Evolutionary conservation across 2,113 vertebrate species (phyloP), one percentile per base, ranked within the genome.

Genomic region (Hemibagrus wyckioides): DNA sequence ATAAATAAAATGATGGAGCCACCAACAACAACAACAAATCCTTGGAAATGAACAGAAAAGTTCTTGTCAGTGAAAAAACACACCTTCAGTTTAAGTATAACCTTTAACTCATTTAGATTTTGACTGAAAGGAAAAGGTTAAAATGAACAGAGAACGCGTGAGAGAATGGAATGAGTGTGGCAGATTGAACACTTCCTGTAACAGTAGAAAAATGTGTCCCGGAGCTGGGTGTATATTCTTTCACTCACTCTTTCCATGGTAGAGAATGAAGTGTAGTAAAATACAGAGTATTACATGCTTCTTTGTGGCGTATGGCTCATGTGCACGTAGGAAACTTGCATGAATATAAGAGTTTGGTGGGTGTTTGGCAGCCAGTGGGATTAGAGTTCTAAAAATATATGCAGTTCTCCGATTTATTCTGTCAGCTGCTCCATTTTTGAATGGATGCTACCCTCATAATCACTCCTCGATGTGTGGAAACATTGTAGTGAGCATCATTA

Each of bases 191-290:
- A 81, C 86, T 87, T 91, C 86, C 86, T 91, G 89, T 89, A 48
- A 85, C 59, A n/a, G 21, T 41, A 73, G 57, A 56, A 19, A 36
- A 73, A 50, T 21, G 41, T 80, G 83, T 87, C 86, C 69, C 76
- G 15, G 33, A 84, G 71, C 67, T 8, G 44, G 67, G 19, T 50
- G 23, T 69, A 44, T 8, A 41, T 79, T 85, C 33, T 82, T 15
- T 69, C 41, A 82, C 82, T 91, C 88, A 90, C 77, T 75, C 71
- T 91, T 91, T 91, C 89, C 91, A 83, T 89, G 80, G 80, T 83
- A 80, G 89, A 63, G 75, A 84, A 30, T 44, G 56, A 54, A 82
- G 48, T 77, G 52, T 57, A 59, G 56, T 65, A n/a, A 80, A 85
- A 89, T 57, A 56, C 28, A 23, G 44, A 11, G 67, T 13, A 50